These are phyloP conservation scores for Paralichthys olivaceus DNA, from an alignment of 2,113 vertebrate species.

Conservation along the genomic window DNA sequence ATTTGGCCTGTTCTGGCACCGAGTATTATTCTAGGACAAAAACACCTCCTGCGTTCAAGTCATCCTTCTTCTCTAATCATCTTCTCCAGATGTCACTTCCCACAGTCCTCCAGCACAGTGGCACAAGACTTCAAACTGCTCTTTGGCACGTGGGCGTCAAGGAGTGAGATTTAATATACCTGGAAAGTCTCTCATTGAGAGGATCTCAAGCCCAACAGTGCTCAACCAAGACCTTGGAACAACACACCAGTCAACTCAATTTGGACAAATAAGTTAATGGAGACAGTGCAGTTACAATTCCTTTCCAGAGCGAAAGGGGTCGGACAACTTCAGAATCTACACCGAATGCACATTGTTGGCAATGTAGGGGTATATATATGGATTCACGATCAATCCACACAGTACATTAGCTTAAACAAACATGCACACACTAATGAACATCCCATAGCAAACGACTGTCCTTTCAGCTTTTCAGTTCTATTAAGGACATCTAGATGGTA, in stretches of 20 bases:
- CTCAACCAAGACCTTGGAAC: background rate
- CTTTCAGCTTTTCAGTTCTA: constrained; percentile 2
- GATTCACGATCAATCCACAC: background rate
- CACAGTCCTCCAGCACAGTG: no score
- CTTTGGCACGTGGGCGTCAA: no score
- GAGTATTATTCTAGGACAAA: no score
- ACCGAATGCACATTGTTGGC: background rate
- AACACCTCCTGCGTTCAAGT: no score
- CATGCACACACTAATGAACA: constrained; percentile 18
- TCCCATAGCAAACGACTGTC: constrained; percentile 1
- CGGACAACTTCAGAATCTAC: background rate
- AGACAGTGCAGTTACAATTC: background rate
- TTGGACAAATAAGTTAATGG: background rate
- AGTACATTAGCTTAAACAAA: constrained; percentile 27
- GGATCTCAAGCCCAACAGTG: background rate
- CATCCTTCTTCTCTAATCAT: no score
- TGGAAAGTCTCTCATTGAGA: no score
- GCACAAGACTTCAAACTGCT: no score
- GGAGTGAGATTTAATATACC: background rate
- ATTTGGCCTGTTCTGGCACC: no score
- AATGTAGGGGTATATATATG: background rate
- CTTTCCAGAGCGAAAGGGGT: background rate
- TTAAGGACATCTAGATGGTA: constrained; percentile 1
- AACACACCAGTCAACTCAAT: no score
- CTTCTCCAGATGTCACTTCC: no score